Evolutionary conservation across 2,888 invertebrate species (phyloP).

Genomic region (Diarsia dahlii): DNA sequence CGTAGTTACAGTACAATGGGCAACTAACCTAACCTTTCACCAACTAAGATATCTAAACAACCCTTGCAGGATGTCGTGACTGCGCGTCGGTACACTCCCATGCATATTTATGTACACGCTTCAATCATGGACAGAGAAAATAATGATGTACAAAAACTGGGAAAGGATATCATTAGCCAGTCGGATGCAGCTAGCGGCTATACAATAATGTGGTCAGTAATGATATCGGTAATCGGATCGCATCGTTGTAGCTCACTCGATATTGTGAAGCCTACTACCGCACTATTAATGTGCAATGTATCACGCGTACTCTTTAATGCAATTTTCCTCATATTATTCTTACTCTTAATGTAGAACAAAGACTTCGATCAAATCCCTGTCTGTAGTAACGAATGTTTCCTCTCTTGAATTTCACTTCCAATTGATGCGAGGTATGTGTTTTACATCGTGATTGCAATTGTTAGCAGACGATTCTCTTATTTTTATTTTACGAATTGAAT

Average conservation of each 20-base stretch:
- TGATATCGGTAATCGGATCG: conserved; percentile 71
- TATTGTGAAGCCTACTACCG: conserved; percentile 69
- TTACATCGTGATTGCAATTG: conserved; percentile 59
- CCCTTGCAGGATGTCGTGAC: conserved; percentile 64
- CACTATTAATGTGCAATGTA: conserved; percentile 69
- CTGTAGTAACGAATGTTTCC: conserved; percentile 39
- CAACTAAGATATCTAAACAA: conserved; percentile 50
- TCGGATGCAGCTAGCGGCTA: conserved; percentile 56
- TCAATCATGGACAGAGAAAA: conserved; percentile 62
- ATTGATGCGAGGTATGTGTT: conserved; percentile 60
- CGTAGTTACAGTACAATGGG: conserved; percentile 34
- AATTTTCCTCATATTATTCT: conserved; percentile 26
- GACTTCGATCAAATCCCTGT: conserved; percentile 45
- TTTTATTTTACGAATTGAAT: conserved; percentile 71
- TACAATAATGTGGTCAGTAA: conserved; percentile 68
- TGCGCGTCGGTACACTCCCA: conserved; percentile 47
- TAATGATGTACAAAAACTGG: conserved; percentile 66
- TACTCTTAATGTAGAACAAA: conserved; percentile 23
- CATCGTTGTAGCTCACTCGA: conserved; percentile 64
- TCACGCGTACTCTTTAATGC: conserved; percentile 50
- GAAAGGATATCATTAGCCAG: conserved; percentile 68
- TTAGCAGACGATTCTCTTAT: conserved; percentile 55
- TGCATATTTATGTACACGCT: conserved; percentile 63
- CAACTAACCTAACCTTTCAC: conserved; percentile 57
- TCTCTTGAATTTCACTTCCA: conserved; percentile 60